Base-by-base conservation (phyloP, 92 coral and sea anemone species). In the Anthopleura xanthogrammica region DNA sequence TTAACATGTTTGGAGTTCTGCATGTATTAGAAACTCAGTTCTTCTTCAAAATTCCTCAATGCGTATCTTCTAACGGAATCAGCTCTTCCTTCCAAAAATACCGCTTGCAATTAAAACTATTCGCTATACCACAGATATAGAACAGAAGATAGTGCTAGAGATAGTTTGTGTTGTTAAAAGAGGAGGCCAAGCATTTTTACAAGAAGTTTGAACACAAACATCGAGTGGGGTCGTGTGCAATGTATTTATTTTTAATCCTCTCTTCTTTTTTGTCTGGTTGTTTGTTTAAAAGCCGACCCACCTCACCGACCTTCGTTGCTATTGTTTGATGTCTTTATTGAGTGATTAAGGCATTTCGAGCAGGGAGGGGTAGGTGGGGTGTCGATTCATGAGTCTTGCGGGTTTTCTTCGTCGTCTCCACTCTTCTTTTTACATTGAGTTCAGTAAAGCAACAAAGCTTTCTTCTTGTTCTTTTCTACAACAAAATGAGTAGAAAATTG, bases 151-250 rank as follows among this genome's bases (percentile, higher is more conserved):
- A 54, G 7, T 11, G 58, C 58, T 9, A 54, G 58, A 54, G 58
- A 54, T 54, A 13, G 13, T 54, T 54, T 20, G 39, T 62, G 19
- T 29, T 20, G 70, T 62, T 7, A 7, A 20, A 14, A 2, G 29
- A 62, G 70, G 29, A 62, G 70, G 36, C 29, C 9, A 62, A n/a
- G 24, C 9, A 6, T 20, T 23, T 60, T 62, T 5, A 62, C 70
- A n/a, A 62, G 70, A 11, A 14, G 16, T 14, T 54, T 58, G 3
- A 58, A 62, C 70, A 68, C 42, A 36, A 68, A 68, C 74, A 68
- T 22, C 74, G 16, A 68, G 74, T 68, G 74, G 70, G 74, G 42
- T 68, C 74, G 74, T 68, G 74, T 36, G 74, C 5, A 23, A 17
- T 36, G 24, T 11, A 23, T 68, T n/a, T 68, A 36, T 29, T 29